phyloP scores from a whole-genome alignment of 1,140 invertebrate species.

The Lanistes nyassanus region DNA sequence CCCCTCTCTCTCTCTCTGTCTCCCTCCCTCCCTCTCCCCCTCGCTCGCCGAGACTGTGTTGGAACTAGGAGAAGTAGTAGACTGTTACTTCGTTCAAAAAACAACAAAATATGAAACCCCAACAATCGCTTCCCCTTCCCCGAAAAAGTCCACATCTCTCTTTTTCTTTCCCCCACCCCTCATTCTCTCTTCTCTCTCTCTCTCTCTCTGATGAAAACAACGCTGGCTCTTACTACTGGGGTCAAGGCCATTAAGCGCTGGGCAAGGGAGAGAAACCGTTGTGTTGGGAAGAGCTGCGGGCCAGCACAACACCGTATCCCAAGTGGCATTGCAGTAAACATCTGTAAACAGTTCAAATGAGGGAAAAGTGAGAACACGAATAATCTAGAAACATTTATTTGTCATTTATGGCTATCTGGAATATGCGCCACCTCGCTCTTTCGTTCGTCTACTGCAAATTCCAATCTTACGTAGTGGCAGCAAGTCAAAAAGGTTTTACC shows the following conservation, averaged over 20 bases:
- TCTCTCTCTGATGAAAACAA: neutral
- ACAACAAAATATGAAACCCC: neutral
- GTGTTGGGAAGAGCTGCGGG: constrained; percentile 41
- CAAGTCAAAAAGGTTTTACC: neutral
- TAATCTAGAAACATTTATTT: neutral
- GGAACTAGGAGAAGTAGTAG: constrained; percentile 29
- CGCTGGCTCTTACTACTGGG: constrained; percentile 46
- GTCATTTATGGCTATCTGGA: neutral
- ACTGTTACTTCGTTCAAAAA: too few species aligned
- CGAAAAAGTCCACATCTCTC: neutral
- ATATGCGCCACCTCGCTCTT: neutral
- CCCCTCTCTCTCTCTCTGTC: too few species aligned
- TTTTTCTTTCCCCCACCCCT: too few species aligned
- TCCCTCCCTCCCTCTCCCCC: too few species aligned
- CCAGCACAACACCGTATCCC: constrained; percentile 55
- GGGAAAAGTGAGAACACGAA: neutral
- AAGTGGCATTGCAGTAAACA: constrained; percentile 51
- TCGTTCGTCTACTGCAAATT: neutral
- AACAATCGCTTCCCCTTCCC: neutral
- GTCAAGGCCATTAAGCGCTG: constrained; percentile 42
- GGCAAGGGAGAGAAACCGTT: constrained; percentile 44
- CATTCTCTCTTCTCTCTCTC: neutral
- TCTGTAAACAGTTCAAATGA: constrained; percentile 27
- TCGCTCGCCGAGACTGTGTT: constrained; percentile 88
- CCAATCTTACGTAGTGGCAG: neutral